Conservation (phyloP, 2,113 vertebrate genomes). For the Hystrix cristata region DNA sequence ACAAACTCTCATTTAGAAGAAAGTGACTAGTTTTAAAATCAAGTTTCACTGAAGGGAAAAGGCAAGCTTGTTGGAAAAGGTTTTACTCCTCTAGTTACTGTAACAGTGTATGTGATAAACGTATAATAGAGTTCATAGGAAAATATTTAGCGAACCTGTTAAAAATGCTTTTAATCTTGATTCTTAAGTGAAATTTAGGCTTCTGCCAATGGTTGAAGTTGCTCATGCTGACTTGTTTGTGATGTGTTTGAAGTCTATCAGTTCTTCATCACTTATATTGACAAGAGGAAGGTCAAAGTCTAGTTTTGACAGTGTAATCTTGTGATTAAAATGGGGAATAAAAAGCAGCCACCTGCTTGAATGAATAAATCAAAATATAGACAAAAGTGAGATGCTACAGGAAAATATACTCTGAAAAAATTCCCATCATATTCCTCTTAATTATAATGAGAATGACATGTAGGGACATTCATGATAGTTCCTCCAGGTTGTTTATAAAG, state of each 20-base stretch:
- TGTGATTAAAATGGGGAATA: not conserved
- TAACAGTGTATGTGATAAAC: not conserved
- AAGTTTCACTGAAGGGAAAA: not conserved
- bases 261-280: not conserved
- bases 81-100: not conserved
- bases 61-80: not conserved
- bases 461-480: not conserved
- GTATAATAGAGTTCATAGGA: not conserved
- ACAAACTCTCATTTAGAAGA: not conserved
- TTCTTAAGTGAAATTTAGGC: not conserved
- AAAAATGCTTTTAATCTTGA: not conserved
- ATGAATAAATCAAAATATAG: slow-evolving; percentile 2
- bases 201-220: not conserved
- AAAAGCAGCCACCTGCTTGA: slow-evolving; percentile 1
- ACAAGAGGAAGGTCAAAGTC: not conserved
- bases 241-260: not conserved
- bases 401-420: not conserved
- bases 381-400: not conserved
- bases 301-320: slow-evolving; percentile 8
- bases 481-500: not conserved
- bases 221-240: not conserved
- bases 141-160: not conserved
- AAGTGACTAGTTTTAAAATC: not conserved
- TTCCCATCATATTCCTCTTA: not conserved
- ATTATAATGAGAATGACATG: not conserved